phyloP scores from a whole-genome alignment of 2,888 invertebrate species.

The Diarsia brunnea region DNA sequence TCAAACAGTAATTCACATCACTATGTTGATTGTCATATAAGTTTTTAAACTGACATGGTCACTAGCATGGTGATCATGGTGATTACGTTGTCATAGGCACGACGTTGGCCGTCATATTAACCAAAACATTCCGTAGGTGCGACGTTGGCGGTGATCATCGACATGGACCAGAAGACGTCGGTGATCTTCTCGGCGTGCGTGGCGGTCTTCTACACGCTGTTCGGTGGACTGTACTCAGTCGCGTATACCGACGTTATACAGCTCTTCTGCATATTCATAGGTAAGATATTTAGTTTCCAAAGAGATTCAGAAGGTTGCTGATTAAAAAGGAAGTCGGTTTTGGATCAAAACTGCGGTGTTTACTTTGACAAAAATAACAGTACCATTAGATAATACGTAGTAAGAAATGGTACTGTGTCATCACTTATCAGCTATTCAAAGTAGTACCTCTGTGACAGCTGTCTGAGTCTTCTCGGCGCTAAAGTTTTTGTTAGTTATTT shows the following conservation, averaged over 20 bases:
- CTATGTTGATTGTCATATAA: not conserved
- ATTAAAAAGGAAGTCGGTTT: not conserved
- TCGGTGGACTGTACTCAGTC: slow-evolving; percentile 99
- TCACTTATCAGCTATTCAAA: not conserved
- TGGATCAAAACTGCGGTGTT: not conserved
- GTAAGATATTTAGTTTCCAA: slow-evolving; percentile 30
- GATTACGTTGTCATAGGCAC: not conserved
- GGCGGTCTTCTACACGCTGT: slow-evolving; percentile 99
- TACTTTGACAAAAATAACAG: not conserved
- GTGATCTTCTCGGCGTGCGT: slow-evolving; percentile 99
- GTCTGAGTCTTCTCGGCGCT: not conserved
- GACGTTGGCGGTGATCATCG: slow-evolving; percentile 98
- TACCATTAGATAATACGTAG: not conserved
- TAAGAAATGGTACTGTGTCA: not conserved
- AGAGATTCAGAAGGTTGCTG: too few species aligned
- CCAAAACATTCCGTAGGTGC: slow-evolving; percentile 92
- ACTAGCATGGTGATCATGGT: too few species aligned
- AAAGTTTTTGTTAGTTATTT: not conserved
- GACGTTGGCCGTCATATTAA: not conserved
- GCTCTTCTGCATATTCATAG: slow-evolving; percentile 98
- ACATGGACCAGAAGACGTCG: slow-evolving; percentile 97
- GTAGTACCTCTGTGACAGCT: not conserved
- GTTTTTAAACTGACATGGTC: too few species aligned
- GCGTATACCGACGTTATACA: slow-evolving; percentile 99
- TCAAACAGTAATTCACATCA: not conserved